Evolutionary conservation across 2,113 vertebrate species (phyloP).

Genomic region (Erythrolamprus reginae): DNA sequence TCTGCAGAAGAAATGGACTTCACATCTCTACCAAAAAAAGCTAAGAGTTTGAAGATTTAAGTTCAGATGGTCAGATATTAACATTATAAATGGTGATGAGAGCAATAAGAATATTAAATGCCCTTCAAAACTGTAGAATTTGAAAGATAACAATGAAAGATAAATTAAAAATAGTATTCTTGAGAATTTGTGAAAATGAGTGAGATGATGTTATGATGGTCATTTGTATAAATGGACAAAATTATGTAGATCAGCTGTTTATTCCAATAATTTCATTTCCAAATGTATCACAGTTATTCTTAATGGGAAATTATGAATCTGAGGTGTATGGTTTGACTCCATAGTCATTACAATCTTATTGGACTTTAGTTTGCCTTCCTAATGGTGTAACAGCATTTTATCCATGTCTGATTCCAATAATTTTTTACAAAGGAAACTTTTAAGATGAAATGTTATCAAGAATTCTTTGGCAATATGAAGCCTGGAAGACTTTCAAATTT

Average conservation of each 20-base stretch:
- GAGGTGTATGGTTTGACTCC: not conserved
- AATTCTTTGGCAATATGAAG: constrained; percentile 20
- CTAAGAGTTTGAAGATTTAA: not conserved
- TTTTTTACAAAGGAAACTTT: not conserved
- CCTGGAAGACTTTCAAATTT: constrained; percentile 15
- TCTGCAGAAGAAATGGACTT: not conserved
- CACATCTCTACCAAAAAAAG: not conserved
- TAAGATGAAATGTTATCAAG: constrained; percentile 13
- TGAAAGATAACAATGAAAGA: not conserved
- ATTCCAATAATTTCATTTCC: not conserved
- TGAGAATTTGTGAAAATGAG: not conserved
- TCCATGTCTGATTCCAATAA: not conserved
- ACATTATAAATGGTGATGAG: not conserved
- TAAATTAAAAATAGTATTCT: not conserved
- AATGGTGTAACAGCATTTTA: not conserved
- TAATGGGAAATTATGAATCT: not conserved
- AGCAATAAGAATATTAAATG: not conserved
- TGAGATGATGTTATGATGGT: not conserved
- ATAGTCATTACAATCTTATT: not conserved
- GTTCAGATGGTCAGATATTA: not conserved
- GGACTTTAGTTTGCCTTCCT: not conserved
- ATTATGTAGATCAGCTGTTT: not conserved
- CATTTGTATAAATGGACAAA: not conserved
- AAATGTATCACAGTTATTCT: not conserved
- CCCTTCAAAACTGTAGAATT: not conserved